Base-by-base conservation (phyloP, 2,888 invertebrate species). In the Protodeltote pygarga region DNA sequence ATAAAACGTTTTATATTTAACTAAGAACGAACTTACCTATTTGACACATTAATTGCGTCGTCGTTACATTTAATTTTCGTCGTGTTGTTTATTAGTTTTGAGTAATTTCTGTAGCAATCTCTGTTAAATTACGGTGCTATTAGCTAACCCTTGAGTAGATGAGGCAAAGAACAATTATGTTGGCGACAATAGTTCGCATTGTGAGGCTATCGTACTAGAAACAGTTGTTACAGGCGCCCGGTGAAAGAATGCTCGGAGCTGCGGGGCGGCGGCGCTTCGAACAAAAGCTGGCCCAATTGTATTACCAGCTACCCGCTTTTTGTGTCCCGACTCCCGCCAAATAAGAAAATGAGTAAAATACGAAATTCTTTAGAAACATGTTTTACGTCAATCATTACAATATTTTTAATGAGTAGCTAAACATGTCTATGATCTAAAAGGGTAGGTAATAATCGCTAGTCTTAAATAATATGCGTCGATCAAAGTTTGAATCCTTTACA, bases 1-100 rank as follows among this genome's bases (percentile, higher is more conserved):
- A 87, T 89, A 85, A 84, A 85, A 81, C 81, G 81, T 80, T 84
- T 82, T 85, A 77, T 85, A 81, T 85, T 83, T 76, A 77, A 83
- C 76, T 79, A 79, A 70, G 68, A 77, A 67, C 69, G 70, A 57
- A 73, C 72, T 69, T 66, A n/a, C n/a, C n/a, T n/a, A n/a, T n/a
- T n/a, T n/a, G n/a, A n/a, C n/a, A n/a, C n/a, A n/a, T n/a, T n/a
- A n/a, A n/a, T n/a, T n/a, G n/a, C n/a, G n/a, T 65, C 62, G 70
- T 35, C 68, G 60, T 66, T 68, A 71, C 71, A 63, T 52, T 51
- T 48, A 35, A 54, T 45, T 50, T 32, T 42, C 31, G 6, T 25
- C n/a, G n/a, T n/a, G n/a, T 52, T 38, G 31, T 32, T 38, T 64
- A 42, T 21, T 29, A 9, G 9, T 32, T 48, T 48, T 29, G 27